Conservation (phyloP, 2,797 vertebrate genomes). For the Sebastes kiyomatsui region DNA sequence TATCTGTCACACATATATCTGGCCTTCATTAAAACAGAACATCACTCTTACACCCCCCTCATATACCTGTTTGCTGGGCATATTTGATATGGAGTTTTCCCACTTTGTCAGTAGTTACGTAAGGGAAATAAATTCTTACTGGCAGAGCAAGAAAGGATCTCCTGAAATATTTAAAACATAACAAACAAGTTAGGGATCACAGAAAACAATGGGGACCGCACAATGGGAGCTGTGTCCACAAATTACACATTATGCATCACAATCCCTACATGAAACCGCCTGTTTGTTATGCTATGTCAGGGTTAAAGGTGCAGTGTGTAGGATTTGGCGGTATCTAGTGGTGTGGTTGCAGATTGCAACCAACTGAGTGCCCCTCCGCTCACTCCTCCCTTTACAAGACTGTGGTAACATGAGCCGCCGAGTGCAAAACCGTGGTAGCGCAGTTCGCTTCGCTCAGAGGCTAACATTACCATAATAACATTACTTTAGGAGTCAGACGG, state of each 20-base stretch:
- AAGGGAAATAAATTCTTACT: background rate
- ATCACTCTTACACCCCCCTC: background rate
- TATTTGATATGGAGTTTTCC: background rate
- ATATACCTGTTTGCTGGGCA: background rate
- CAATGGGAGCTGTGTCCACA: background rate
- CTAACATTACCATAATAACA: too few relatives aligned
- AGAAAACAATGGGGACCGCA: background rate
- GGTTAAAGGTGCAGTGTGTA: background rate
- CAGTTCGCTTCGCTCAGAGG: too few relatives aligned
- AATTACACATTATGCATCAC: slow-evolving; percentile 30
- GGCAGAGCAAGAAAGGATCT: background rate
- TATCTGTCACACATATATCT: background rate
- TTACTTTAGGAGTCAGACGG: too few relatives aligned
- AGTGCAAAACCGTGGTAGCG: too few relatives aligned
- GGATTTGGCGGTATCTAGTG: too few relatives aligned
- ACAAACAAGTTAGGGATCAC: background rate
- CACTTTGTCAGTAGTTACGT: background rate
- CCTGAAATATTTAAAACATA: background rate
- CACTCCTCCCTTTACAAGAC: too few relatives aligned
- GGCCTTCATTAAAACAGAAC: slow-evolving; percentile 4
- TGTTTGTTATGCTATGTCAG: slow-evolving; percentile 1
- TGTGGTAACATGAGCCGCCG: too few relatives aligned
- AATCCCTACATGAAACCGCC: slow-evolving; percentile 34
- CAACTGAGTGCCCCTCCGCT: too few relatives aligned
- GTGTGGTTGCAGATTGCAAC: too few relatives aligned